phyloP scores from a whole-genome alignment of 1,140 invertebrate species.

The Cherax destructor region DNA sequence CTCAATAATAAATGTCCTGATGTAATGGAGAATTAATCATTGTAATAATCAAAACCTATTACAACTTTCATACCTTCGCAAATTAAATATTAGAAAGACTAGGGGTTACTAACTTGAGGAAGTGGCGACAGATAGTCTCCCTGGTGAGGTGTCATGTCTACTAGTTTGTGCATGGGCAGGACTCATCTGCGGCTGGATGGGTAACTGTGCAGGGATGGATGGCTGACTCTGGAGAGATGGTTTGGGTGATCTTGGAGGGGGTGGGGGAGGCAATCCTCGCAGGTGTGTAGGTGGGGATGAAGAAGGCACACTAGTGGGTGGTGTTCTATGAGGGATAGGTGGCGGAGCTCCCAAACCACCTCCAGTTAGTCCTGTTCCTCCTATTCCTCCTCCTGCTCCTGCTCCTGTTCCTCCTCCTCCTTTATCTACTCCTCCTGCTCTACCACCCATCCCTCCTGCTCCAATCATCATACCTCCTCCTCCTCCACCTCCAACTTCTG shows the following conservation, averaged over 20 bases:
- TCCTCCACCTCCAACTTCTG: slow-evolving; percentile 13
- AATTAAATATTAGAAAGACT: not conserved
- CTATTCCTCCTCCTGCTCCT: not conserved
- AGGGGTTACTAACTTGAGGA: slow-evolving; percentile 39
- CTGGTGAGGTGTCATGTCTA: slow-evolving; percentile 41
- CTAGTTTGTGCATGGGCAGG: slow-evolving; percentile 29
- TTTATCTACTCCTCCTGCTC: not conserved
- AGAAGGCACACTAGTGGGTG: slow-evolving; percentile 50
- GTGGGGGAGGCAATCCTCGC: slow-evolving; percentile 36
- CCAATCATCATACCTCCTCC: slow-evolving; percentile 11
- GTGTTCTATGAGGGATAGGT: slow-evolving; percentile 39
- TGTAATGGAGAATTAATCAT: too few species aligned
- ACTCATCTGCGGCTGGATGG: slow-evolving; percentile 42
- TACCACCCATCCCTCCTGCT: slow-evolving; percentile 17
- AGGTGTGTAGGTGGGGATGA: slow-evolving; percentile 51
- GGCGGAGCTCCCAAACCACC: slow-evolving; percentile 20
- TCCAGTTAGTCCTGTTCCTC: not conserved
- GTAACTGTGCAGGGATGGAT: slow-evolving; percentile 20
- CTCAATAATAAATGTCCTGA: too few species aligned
- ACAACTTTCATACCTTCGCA: not conserved
- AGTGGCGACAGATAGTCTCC: slow-evolving; percentile 23
- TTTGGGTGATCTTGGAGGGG: slow-evolving; percentile 54
- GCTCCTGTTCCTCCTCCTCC: not conserved
- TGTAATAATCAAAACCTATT: too few species aligned
- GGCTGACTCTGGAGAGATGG: slow-evolving; percentile 49